Evolutionary conservation across 2,797 vertebrate species (phyloP), one percentile per base, ranked within the genome.

Genomic region (Eutrigla gurnardus): DNA sequence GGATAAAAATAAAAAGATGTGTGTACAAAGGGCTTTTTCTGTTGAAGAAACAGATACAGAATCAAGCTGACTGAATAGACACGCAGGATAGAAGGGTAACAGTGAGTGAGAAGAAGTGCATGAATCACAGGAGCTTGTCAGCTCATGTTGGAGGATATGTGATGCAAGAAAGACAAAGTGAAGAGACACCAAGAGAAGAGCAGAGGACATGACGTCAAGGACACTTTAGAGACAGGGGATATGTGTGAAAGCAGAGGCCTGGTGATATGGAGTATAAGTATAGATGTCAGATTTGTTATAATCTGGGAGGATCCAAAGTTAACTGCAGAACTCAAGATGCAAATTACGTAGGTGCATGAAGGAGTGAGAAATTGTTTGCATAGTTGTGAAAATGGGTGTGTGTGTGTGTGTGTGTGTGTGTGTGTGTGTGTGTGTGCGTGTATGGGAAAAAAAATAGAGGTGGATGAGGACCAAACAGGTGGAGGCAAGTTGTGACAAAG

Each of bases 401-500:
- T 59, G 46, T 45, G 47, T 63, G 42, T 49, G 63, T 14, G 45
- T 7, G 15, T 37, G 50, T 53, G 49, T 25, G 33, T 63, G 54
- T 69, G 42, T 53, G 67, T 39, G 50, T 53, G 50, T 45, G 39
- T 33, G 54, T 46, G n/a, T 53, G 42, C 55, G 35, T 63, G 47
- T 71, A 36, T 46, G 65, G 8, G 36, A 33, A 60, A 33, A 70
- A 11, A 6, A 43, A 32, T 33, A 14, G 49, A 5, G 63, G 60
- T 50, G 42, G 62, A 52, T 14, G 52, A 54, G 42, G 65, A 39
- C 74, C 9, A 77, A 85, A 89, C 80, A 89, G 82, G 88, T 90
- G 78, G 78, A 80, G 65, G 70, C 43, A 82, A 88, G 75, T 78
- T 86, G 87, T 83, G 85, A 89, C 77, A 86, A 85, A 88, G 73